Percentiles rank a stretch among this genome's conserved stretches.
phyloP scores from a whole-genome alignment of 2,113 vertebrate genomes.

The Phainopepla nitens region DNA sequence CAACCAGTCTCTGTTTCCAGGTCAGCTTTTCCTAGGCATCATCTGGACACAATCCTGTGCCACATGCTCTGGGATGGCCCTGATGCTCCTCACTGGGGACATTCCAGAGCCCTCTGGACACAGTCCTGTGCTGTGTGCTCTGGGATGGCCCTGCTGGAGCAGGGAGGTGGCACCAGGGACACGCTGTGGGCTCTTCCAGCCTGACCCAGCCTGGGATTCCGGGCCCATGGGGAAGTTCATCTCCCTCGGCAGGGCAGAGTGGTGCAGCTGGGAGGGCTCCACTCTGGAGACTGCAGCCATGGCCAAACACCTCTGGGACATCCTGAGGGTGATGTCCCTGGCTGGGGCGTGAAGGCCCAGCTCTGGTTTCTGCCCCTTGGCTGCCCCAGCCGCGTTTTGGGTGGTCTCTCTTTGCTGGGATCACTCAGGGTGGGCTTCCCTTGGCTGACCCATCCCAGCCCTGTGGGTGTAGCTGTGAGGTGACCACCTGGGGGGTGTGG shows the following conservation, averaged over 20 bases:
- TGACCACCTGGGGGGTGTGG: background rate
- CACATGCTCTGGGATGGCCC: too few species aligned
- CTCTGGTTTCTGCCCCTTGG: accelerated
- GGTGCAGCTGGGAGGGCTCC: background rate
- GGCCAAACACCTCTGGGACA: accelerated
- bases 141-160: background rate
- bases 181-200: background rate
- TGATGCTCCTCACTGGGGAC: too few species aligned
- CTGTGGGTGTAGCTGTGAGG: too few species aligned
- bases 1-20: too few species aligned
- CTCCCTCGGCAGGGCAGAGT: accelerated
- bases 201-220: background rate
- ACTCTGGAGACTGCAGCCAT: too few species aligned
- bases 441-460: background rate
- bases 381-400: accelerated
- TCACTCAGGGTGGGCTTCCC: background rate
- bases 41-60: background rate
- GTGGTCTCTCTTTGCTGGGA: background rate
- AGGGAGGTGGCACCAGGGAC: background rate
- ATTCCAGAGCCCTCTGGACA: too few species aligned
- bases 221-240: background rate
- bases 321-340: background rate
- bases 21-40: too few species aligned
- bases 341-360: background rate
- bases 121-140: background rate